These are phyloP conservation scores for Lithosia quadra DNA, from an alignment of 2,888 invertebrate species.

Conservation along the genomic window DNA sequence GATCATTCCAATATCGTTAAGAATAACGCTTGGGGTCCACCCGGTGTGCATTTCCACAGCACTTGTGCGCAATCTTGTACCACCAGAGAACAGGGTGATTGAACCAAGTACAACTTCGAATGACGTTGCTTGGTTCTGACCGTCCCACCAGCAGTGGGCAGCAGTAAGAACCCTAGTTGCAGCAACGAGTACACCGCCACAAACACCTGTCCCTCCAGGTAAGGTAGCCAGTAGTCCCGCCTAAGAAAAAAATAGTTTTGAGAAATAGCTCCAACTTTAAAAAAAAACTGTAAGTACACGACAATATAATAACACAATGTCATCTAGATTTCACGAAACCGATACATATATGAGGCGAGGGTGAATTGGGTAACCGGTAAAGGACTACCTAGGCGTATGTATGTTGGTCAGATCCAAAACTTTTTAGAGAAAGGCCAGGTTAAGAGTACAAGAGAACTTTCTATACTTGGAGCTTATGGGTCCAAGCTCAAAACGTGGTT, in stretches of 20 bases:
- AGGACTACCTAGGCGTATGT: no score
- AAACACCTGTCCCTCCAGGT: background rate
- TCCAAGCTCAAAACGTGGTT: no score
- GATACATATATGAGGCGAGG: no score
- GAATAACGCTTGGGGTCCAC: slow-evolving; percentile 14
- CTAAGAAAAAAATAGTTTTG: background rate
- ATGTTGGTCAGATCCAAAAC: no score
- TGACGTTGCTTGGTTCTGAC: background rate
- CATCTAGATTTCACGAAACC: background rate
- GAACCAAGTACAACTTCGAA: slow-evolving; percentile 14
- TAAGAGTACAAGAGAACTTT: no score
- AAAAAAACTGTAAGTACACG: no score
- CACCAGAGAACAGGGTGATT: slow-evolving; percentile 14
- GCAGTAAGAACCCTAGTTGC: background rate
- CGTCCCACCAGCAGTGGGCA: slow-evolving; percentile 23
- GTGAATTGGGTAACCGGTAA: no score
- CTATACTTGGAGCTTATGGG: no score
- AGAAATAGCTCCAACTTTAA: background rate
- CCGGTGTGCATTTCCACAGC: background rate
- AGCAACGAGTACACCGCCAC: slow-evolving; percentile 9
- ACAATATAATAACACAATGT: background rate
- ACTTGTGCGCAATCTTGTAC: background rate
- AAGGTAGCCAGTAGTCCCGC: background rate
- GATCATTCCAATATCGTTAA: slow-evolving; percentile 7
- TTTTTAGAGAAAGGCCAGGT: no score